Evolutionary conservation across 1,140 invertebrate genomes (phyloP), one percentile per base, ranked within the genome.

Genomic region (Paramacrobiotus metropolitanus): DNA sequence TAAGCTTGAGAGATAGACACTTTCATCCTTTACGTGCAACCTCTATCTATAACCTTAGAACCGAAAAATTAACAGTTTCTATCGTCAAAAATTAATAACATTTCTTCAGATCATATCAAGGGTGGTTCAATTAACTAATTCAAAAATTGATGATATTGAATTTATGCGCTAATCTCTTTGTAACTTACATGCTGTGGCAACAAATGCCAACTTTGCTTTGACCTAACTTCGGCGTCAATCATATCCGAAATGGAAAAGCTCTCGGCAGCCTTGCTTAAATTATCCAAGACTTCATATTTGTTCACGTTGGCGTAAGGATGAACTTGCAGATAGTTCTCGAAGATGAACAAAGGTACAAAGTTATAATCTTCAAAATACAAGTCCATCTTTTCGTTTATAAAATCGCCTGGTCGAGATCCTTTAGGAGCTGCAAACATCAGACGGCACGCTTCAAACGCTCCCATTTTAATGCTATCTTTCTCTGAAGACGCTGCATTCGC

Each of bases 341-440:
- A 90, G 0, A 98, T 87, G 75, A 99, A 98, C 21, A 99, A 76
- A 4, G 92, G 87, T 2, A 82, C 83, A 62, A 98, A 79, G 68
- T 81, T 90, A 73, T 99, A 99, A 76, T 99, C 95, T 65, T 89
- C 82, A 74, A 98, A 99, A 74, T 97, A 99, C 44, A 98, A 73
- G 69, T 87, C 84, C 55, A 81, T 83, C 73, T 91, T 94, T 67
- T 96, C 69, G 59, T 67, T 67, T 2, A 78, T 31, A 9, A 28
- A 15, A 30, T 9, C 9, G 24, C 48, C 24, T 4, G 48, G 48
- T 4, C 9, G 40, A 9, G 44, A 9, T 40, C 60, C 30, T n/a
- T 15, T 34, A 29, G 15, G 40, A 4, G 40, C 9, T 31, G 15
- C 82, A 71, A 97, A 96, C 1, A 96, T 86, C 72, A 86, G 87